A percentile compares a stretch with the other conserved stretches of the same genome.
Conservation (phyloP, 2,797 vertebrate species). For the Lepidocolaptes lacrymiger region DNA sequence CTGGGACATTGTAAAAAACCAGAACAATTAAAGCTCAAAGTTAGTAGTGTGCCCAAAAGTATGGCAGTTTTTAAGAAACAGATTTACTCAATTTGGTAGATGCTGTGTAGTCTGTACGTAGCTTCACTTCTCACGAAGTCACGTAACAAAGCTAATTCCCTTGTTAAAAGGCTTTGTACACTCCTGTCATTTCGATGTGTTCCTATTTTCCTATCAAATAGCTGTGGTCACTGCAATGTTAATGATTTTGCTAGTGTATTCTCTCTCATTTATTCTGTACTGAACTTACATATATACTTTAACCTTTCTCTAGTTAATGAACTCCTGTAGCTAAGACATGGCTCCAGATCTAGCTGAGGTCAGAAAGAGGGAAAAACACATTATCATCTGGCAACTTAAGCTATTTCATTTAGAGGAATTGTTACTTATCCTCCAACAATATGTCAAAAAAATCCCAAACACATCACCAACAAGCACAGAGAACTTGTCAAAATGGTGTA, state of each 20-base stretch:
- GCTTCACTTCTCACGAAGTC: background rate
- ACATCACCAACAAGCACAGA: background rate
- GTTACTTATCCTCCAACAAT: background rate
- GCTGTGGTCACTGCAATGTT: background rate
- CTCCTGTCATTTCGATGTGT: background rate
- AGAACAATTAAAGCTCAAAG: background rate
- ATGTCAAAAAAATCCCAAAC: background rate
- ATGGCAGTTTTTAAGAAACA: background rate
- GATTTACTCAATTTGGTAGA: background rate
- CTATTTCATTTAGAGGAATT: background rate
- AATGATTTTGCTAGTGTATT: background rate
- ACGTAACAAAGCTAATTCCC: background rate
- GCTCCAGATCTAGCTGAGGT: background rate
- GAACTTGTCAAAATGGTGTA: background rate
- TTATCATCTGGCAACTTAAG: background rate
- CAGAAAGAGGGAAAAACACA: background rate
- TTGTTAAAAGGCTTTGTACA: background rate
- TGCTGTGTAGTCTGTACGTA: rapidly evolving
- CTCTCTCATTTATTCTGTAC: background rate
- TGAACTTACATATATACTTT: background rate
- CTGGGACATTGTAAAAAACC: background rate
- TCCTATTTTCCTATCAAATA: background rate
- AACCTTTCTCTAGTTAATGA: background rate
- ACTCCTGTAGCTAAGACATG: background rate
- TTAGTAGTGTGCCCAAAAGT: background rate